Evolutionary conservation across 1,140 invertebrate species (phyloP), one percentile per base, ranked within the genome.

Genomic region (Caenorhabditis inopinata): DNA sequence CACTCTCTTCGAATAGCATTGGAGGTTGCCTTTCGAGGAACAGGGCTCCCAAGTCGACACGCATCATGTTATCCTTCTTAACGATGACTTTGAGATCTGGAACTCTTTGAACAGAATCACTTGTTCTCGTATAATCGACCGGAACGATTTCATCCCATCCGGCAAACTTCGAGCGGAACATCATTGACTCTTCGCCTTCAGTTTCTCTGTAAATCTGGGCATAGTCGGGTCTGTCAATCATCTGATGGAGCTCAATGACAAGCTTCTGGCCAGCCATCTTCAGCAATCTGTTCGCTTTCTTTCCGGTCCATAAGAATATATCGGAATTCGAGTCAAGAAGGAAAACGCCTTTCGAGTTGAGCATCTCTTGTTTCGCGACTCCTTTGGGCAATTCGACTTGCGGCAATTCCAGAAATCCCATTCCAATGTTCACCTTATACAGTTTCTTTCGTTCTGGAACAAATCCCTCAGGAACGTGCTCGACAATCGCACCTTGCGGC

Each of bases 121-220:
- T 96, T 1, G 97, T 98, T 83, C 97, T 92, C 12, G 97, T 99
- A 88, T 97, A 99, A 91, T 99, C 97, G 5, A 99, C 96, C 1
- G 96, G 95, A 83, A 99, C 96, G 0, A 99, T 95, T 91, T 99
- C 96, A 89, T 99, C 97, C 97, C 97, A 99, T 11, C 94, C 96
- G 58, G 92, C 90, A 90, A 99, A 99, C 90, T 99, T 98, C 2
- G 93, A 94, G 90, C 98, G 98, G 89, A 99, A 99, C 79, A 98
- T 93, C 92, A 96, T 91, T 21, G 90, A 88, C 80, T 92, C 91
- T 85, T 86, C 91, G 89, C 91, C 91, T 73, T 80, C 38, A 29
- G 47, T 48, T 32, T 75, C 47, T 48, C 74, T 1, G 16, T 75
- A 68, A 16, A 98, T 93, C 82, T 94, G 90, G 0, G 96, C 94